phyloP scores from a whole-genome alignment of 2,888 invertebrate genomes.

The Melikaiella ostensackeni region DNA sequence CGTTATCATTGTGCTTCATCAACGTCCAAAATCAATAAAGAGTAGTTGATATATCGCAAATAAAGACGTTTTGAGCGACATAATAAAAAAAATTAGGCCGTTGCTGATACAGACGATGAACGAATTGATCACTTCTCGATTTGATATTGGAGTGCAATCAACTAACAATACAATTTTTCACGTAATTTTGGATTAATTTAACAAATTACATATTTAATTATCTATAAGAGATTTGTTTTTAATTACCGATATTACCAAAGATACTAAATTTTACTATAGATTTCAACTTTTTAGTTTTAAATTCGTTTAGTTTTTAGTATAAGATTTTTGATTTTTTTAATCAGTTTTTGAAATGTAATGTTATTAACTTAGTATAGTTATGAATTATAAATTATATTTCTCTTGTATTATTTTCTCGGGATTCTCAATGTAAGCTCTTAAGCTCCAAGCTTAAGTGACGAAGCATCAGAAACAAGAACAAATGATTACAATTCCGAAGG shows the following conservation, averaged over 20 bases:
- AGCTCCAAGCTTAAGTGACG: not conserved
- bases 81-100: conserved; percentile 4
- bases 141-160: not conserved
- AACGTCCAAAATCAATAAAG: not conserved
- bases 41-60: not conserved
- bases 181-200: too few species aligned
- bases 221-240: too few species aligned
- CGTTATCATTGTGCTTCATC: not conserved
- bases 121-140: not conserved
- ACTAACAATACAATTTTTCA: too few species aligned
- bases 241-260: too few species aligned
- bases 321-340: too few species aligned
- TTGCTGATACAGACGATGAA: not conserved
- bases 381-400: not conserved
- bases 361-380: not conserved
- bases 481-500: conserved; percentile 11
- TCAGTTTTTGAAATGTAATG: too few species aligned
- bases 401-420: not conserved
- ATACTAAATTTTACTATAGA: too few species aligned
- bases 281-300: too few species aligned
- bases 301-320: too few species aligned
- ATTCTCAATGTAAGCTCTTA: not conserved
- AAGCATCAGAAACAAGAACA: conserved; percentile 17
- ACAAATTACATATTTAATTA: too few species aligned
- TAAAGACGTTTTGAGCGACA: not conserved